phyloP scores from a whole-genome alignment of 2,113 vertebrate genomes.

The Sceloporus tristichus region DNA sequence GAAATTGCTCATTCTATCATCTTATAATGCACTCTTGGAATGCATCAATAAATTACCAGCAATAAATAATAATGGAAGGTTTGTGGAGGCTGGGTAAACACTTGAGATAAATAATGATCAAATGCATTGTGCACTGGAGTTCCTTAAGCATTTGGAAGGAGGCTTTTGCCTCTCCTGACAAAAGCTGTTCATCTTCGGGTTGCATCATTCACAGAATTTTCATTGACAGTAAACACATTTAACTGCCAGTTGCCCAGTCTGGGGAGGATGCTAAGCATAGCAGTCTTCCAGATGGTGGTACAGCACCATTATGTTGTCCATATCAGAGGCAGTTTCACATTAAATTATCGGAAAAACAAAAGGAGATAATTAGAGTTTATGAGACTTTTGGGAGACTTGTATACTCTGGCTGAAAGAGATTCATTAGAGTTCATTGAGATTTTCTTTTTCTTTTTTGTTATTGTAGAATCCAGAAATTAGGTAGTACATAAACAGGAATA shows the following conservation, averaged over 20 bases:
- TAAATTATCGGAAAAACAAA: slow-evolving; percentile 45
- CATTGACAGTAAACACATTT: slow-evolving; percentile 13
- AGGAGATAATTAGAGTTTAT: slow-evolving; percentile 39
- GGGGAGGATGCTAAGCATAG: not conserved
- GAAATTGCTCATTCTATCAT: slow-evolving; percentile 4
- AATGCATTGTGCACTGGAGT: not conserved
- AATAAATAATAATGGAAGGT: not conserved
- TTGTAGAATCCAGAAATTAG: slow-evolving; percentile 28
- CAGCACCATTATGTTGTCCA: not conserved
- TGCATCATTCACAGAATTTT: slow-evolving; percentile 10
- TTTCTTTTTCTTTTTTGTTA: not conserved
- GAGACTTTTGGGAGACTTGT: slow-evolving; percentile 21
- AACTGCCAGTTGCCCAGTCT: slow-evolving; percentile 30
- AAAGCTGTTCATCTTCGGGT: not conserved
- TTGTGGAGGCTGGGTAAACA: not conserved
- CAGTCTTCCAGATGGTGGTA: slow-evolving; percentile 15
- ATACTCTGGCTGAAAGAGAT: slow-evolving; percentile 39
- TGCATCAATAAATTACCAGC: slow-evolving; percentile 5
- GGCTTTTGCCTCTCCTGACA: not conserved
- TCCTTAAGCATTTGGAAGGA: not conserved
- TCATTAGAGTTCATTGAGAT: slow-evolving; percentile 46
- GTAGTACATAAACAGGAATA: slow-evolving; percentile 3
- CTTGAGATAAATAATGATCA: not conserved
- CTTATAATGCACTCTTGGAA: not conserved
- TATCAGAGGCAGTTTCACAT: slow-evolving; percentile 36